A percentile compares a stretch with the other conserved stretches of the same genome.
phyloP scores from a whole-genome alignment of 2,888 invertebrate species.

The Chesias legatella region DNA sequence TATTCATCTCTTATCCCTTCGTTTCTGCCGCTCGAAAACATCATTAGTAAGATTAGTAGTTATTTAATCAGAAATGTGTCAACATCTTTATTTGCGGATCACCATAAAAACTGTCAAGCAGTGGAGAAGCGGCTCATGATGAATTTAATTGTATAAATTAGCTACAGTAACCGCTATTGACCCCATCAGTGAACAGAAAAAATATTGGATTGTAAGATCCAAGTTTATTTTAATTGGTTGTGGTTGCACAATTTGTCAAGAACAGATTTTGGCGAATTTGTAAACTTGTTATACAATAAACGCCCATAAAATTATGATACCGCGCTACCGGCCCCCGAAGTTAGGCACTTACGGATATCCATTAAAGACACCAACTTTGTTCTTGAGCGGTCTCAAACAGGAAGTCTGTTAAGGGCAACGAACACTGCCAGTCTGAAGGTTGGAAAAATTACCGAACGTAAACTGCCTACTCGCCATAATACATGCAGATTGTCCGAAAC shows the following conservation, averaged over 20 bases:
- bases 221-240: no score
- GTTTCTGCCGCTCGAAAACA: no score
- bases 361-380: slow-evolving; percentile 38
- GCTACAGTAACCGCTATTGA: no score
- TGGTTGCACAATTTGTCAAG: not conserved
- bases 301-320: slow-evolving; percentile 16
- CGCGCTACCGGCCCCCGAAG: slow-evolving; percentile 18
- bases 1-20: no score
- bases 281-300: slow-evolving; percentile 16
- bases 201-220: no score
- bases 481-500: slow-evolving; percentile 15
- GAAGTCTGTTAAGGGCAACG: slow-evolving; percentile 61
- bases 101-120: no score
- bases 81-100: no score
- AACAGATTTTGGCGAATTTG: slow-evolving; percentile 9
- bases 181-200: no score
- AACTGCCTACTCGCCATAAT: slow-evolving; percentile 18
- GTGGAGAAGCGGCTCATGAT: no score
- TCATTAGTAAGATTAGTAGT: no score
- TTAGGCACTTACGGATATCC: slow-evolving; percentile 31
- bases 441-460: slow-evolving; percentile 40
- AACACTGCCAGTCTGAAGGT: slow-evolving; percentile 56
- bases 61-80: no score
- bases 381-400: slow-evolving; percentile 49
- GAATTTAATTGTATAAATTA: no score